phyloP scores from a whole-genome alignment of 2,113 vertebrate species.

The Etia nguti region DNA sequence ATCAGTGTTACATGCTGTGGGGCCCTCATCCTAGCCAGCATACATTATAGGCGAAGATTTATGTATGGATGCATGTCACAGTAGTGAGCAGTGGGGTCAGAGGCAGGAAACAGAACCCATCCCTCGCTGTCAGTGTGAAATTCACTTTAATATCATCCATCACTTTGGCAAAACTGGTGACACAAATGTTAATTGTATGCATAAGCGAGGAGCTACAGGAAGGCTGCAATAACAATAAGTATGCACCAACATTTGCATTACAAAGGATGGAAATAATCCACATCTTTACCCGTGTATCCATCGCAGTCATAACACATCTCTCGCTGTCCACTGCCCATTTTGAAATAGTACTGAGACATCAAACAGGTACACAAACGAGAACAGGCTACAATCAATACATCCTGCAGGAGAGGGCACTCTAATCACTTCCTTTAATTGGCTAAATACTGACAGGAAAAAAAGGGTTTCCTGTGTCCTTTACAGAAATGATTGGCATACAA shows the following conservation, averaged over 20 bases:
- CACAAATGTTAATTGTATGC: neutral
- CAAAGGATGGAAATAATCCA: slow-evolving; percentile 17
- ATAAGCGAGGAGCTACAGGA: neutral
- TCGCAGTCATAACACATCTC: neutral
- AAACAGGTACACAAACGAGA: slow-evolving; percentile 33
- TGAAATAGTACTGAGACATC: neutral
- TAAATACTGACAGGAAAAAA: slow-evolving; percentile 28
- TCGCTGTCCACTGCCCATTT: neutral
- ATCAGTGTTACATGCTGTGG: slow-evolving; percentile 41
- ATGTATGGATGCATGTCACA: slow-evolving; percentile 5
- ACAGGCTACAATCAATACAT: slow-evolving; percentile 46
- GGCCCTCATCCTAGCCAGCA: neutral
- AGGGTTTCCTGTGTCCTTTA: neutral
- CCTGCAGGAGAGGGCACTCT: slow-evolving; percentile 31
- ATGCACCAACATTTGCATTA: neutral
- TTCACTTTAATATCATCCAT: neutral
- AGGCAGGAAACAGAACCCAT: neutral
- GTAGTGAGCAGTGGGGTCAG: neutral
- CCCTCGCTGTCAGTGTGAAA: neutral
- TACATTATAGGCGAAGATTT: slow-evolving; percentile 25
- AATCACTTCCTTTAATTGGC: slow-evolving; percentile 8
- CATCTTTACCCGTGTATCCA: neutral
- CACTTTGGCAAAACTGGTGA: neutral
- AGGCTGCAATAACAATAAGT: neutral
- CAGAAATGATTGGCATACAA: neutral